A percentile compares a stretch with the other conserved stretches of the same genome.
phyloP scores from a whole-genome alignment of 2,888 invertebrate genomes.

The Alentia gelatinosa region DNA sequence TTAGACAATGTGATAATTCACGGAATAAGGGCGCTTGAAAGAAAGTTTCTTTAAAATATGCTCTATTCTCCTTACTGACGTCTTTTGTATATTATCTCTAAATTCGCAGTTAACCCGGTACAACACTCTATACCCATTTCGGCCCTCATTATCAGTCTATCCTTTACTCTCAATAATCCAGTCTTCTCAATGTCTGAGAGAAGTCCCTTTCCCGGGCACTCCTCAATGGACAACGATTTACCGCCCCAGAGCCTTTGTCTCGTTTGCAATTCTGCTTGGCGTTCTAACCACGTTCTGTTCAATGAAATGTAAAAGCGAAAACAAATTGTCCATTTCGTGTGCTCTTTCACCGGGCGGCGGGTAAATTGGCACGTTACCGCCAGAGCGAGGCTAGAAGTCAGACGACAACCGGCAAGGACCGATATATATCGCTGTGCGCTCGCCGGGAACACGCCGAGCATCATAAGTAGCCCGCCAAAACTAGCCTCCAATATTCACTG shows the following conservation, averaged over 20 bases:
- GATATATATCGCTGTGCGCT: conserved; percentile 3
- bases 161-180: too few relatives aligned
- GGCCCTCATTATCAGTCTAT: too few relatives aligned
- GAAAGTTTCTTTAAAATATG: too few relatives aligned
- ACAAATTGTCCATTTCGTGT: conserved; percentile 51
- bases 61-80: too few relatives aligned
- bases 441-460: neutral
- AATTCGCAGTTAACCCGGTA: too few relatives aligned
- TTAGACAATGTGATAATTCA: too few relatives aligned
- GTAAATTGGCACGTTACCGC: conserved; percentile 50
- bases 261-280: neutral
- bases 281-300: conserved; percentile 33
- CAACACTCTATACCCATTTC: too few relatives aligned
- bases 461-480: conserved; percentile 31
- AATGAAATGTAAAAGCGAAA: conserved; percentile 54
- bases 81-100: too few relatives aligned
- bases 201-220: neutral
- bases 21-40: too few relatives aligned
- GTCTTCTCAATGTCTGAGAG: neutral
- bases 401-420: conserved; percentile 39
- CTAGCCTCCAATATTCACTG: neutral
- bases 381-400: conserved; percentile 10
- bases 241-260: conserved; percentile 13
- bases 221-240: neutral
- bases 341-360: conserved; percentile 20